Evolutionary conservation across 2,888 invertebrate genomes (phyloP).

Genomic region (Cecidostiba fungosa): DNA sequence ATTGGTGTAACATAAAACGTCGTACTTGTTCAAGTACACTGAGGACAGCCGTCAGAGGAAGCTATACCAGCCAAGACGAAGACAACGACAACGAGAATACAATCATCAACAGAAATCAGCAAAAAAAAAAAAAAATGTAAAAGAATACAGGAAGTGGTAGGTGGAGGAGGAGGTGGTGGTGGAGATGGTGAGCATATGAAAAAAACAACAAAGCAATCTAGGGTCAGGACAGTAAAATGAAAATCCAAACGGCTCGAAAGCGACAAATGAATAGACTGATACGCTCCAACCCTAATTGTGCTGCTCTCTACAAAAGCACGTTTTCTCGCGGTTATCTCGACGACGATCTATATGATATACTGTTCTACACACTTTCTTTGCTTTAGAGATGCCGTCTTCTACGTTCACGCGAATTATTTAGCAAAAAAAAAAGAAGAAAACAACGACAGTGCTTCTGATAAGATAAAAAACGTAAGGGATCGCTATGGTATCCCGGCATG

Average conservation of each 20-base stretch:
- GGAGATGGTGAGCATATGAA: neutral
- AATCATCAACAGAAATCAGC: no score
- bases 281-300: neutral
- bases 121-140: neutral
- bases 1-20: no score
- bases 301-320: neutral
- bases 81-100: no score
- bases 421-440: no score
- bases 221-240: neutral
- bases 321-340: neutral
- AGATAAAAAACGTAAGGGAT: no score
- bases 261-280: neutral
- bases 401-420: no score
- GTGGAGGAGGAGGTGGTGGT: no score
- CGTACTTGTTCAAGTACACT: no score
- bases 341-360: neutral
- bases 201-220: neutral
- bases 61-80: no score
- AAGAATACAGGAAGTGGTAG: slow-evolving; percentile 13
- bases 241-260: neutral
- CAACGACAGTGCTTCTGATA: neutral
- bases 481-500: neutral
- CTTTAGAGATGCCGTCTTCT: no score
- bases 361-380: neutral
- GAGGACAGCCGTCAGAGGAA: no score